phyloP scores from a whole-genome alignment of 1,140 invertebrate genomes.

The Apis laboriosa region DNA sequence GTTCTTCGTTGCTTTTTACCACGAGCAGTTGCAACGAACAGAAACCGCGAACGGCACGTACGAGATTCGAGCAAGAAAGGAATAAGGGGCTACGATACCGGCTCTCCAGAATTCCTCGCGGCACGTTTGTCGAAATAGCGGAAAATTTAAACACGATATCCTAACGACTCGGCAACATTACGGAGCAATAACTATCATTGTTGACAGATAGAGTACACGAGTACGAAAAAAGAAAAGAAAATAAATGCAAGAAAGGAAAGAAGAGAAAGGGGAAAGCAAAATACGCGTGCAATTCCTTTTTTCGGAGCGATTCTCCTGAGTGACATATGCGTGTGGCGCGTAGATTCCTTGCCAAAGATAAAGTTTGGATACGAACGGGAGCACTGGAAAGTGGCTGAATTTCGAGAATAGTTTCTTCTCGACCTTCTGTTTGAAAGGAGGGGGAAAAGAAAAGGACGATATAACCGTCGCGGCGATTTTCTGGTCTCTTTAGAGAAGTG shows the following conservation, averaged over 20 bases:
- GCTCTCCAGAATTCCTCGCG: conserved; percentile 1
- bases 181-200: neutral
- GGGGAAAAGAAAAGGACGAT: neutral
- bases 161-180: conserved; percentile 17
- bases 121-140: neutral
- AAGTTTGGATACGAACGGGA: neutral
- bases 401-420: conserved; percentile 24
- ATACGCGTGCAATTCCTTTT: conserved; percentile 28
- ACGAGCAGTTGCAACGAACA: neutral
- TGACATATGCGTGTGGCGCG: conserved; percentile 19
- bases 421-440: neutral
- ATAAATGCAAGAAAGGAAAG: neutral
- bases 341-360: conserved; percentile 38
- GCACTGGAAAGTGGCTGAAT: conserved; percentile 1
- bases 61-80: neutral
- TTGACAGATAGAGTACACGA: conserved; percentile 51
- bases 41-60: conserved; percentile 2
- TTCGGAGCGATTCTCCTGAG: neutral
- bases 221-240: neutral
- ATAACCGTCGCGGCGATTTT: conserved; percentile 27
- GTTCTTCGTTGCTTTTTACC: neutral
- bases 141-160: conserved; percentile 49
- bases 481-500: conserved; percentile 28
- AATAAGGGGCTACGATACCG: conserved; percentile 7
- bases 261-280: neutral